phyloP scores from a whole-genome alignment of 1,140 invertebrate species.

The Diuraphis noxia region DNA sequence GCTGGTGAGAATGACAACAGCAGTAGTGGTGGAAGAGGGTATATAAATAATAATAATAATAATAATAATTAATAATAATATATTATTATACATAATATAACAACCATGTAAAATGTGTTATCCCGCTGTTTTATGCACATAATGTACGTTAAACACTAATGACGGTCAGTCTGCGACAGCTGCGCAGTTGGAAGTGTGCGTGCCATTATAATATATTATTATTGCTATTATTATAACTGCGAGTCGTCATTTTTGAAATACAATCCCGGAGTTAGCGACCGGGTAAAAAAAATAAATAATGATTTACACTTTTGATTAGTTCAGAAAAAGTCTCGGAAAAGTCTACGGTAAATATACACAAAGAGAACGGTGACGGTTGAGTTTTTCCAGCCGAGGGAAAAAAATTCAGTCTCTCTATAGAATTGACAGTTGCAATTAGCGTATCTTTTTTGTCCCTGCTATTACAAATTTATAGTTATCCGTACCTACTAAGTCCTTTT shows the following conservation, averaged over 20 bases:
- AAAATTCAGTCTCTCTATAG: not conserved
- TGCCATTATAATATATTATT: not conserved
- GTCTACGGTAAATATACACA: not conserved
- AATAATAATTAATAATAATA: no score
- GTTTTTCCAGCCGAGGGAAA: not conserved
- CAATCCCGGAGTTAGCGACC: not conserved
- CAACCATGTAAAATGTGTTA: not conserved
- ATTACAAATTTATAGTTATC: not conserved
- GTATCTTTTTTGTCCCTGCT: not conserved
- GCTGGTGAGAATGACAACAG: not conserved
- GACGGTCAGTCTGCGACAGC: not conserved
- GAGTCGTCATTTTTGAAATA: not conserved
- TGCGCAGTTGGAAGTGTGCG: not conserved
- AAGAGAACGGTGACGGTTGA: not conserved
- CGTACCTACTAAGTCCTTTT: not conserved
- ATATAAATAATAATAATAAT: no score
- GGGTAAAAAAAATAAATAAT: not conserved
- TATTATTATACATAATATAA: not conserved
- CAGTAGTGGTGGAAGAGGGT: no score
- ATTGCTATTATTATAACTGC: not conserved
- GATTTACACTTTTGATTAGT: not conserved
- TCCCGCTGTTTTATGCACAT: not conserved
- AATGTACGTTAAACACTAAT: not conserved
- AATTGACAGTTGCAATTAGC: not conserved
- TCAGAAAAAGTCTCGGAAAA: not conserved